Base-by-base conservation (phyloP, 2,113 vertebrate species). In the Pyrgilauda ruficollis region DNA sequence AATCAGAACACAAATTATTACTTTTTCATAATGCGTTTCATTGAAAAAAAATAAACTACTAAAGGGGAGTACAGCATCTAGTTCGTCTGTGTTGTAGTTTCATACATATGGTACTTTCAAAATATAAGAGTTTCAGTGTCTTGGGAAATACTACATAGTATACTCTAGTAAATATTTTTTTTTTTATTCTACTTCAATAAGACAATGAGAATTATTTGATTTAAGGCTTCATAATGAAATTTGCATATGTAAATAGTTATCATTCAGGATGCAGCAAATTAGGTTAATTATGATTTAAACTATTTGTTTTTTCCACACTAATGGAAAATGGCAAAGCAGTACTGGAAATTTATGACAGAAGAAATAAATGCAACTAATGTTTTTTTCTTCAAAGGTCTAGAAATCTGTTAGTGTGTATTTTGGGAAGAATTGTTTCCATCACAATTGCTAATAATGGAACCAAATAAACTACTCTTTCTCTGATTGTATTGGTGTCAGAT, bases 401-500 rank as follows among this genome's bases (percentile, higher is more conserved):
- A 44, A 77, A 67, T 83, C 14, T 64, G 10, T 70, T 90, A 10
- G 21, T 70, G 9, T 88, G 9, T 76, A 24, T 83, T 91, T 69
- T 80, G n/a, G 27, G 35, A 86, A 78, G 63, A 95, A 77, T 44
- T n/a, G 35, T 15, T 53, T 87, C 68, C 5, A 31, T 93, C 49
- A 17, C 26, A 43, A 44, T 87, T 76, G n/a, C 44, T 20, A 70
- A 2, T 55, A 73, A 21, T 85, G 47, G 70, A 73, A 79, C 22
- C 59, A 56, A 68, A 58, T 13, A 70, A 39, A 56, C n/a, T 43
- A 63, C n/a, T 43, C 43, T 67, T 9, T 76, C 19, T 63, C 47
- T 79, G 58, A 82, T 76, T 87, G 47, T 91, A 74, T 90, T 87
- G 81, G 67, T 89, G 79, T 94, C 82, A 79, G 75, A 78, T 93